Conservation (phyloP, 2,888 invertebrate species). For the Melolontha melolontha region DNA sequence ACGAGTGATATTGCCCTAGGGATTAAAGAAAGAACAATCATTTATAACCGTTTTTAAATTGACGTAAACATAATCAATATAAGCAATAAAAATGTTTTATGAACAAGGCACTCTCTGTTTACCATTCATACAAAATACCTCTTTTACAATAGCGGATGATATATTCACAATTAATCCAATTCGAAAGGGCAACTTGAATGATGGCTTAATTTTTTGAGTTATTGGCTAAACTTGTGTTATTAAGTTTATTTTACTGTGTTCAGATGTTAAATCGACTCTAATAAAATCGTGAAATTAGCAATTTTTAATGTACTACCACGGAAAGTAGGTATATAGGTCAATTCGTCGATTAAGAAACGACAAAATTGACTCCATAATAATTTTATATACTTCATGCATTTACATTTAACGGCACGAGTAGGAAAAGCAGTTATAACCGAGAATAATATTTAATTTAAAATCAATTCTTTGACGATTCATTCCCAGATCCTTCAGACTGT, state of each 20-base stretch:
- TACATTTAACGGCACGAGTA: background rate
- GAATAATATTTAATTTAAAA: constrained; percentile 27
- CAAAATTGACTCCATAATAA: constrained; percentile 14
- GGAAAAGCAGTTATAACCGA: background rate
- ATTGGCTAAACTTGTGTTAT: background rate
- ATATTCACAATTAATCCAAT: no score
- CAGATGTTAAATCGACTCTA: no score
- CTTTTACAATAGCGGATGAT: background rate
- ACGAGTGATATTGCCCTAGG: no score
- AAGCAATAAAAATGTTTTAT: background rate
- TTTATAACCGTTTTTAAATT: no score
- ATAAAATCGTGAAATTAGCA: background rate
- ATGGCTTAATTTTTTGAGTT: background rate
- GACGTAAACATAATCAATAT: background rate
- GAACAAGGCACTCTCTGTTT: background rate
- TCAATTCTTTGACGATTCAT: background rate
- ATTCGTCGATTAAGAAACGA: constrained; percentile 16
- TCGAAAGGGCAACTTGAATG: background rate
- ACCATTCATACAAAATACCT: background rate
- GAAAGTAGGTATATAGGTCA: constrained; percentile 30
- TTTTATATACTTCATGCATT: constrained; percentile 7
- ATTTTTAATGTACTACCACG: background rate
- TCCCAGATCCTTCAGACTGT: background rate
- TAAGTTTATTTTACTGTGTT: no score
- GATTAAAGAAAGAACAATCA: no score